Conservation (phyloP, 53 echinoderm and acorn worm species). For the Arbacia lixula region DNA sequence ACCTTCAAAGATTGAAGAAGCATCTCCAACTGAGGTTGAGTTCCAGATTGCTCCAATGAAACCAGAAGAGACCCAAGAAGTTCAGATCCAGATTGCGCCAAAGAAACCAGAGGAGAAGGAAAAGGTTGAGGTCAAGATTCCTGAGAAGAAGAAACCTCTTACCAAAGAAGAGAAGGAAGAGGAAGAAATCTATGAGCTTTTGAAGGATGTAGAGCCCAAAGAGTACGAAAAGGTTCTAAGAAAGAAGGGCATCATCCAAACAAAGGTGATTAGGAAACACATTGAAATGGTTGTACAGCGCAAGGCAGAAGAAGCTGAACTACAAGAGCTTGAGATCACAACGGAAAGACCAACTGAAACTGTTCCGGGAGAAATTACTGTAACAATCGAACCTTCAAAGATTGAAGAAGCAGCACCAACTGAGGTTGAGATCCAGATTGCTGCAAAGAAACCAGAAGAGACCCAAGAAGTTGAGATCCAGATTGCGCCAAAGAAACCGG, state of each 20-base stretch:
- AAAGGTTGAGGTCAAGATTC: too few relatives aligned
- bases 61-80: background rate
- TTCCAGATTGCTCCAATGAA: background rate
- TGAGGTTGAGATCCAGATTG: conserved; percentile 14
- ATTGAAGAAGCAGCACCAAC: background rate
- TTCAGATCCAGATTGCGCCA: background rate
- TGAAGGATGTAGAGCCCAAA: too few relatives aligned
- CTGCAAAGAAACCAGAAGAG: conserved; percentile 8
- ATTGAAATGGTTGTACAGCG: too few relatives aligned
- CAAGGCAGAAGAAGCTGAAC: too few relatives aligned
- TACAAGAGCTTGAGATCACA: too few relatives aligned
- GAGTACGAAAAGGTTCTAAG: too few relatives aligned
- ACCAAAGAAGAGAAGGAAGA: too few relatives aligned
- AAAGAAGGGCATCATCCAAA: too few relatives aligned
- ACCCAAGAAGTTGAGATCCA: conserved; percentile 9
- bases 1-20: too few relatives aligned
- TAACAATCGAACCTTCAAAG: background rate
- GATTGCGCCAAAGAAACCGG: conserved; percentile 4
- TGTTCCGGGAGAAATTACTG: background rate
- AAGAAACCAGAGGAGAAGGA: background rate
- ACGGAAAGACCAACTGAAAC: background rate
- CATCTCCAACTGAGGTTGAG: background rate
- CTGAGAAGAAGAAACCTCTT: too few relatives aligned
- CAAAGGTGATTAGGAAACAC: too few relatives aligned
- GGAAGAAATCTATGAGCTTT: too few relatives aligned